A percentile compares a stretch with the other conserved stretches of the same genome.
Conservation (phyloP, 2,797 vertebrate species). For the Pseudomugil gertrudae region DNA sequence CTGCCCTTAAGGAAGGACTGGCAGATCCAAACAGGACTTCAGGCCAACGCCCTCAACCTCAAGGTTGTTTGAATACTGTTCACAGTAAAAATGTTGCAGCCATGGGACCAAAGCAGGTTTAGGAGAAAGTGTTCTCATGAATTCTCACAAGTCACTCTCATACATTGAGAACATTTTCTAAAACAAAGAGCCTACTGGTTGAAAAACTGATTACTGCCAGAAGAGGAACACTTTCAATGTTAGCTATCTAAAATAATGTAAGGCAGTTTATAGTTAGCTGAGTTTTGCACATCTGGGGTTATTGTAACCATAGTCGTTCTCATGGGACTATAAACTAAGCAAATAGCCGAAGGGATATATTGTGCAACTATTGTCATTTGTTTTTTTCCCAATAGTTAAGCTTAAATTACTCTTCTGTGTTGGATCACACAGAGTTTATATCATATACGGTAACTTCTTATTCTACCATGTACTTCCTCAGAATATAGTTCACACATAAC, state of each 20-base stretch:
- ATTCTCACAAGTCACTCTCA: slow-evolving; percentile 4
- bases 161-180: slow-evolving; percentile 57
- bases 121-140: slow-evolving; percentile 72
- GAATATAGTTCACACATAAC: neutral
- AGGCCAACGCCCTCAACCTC: slow-evolving; percentile 91
- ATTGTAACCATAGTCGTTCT: neutral
- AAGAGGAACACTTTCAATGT: neutral
- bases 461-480: neutral
- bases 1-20: slow-evolving; percentile 87
- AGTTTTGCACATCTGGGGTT: neutral
- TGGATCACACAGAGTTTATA: neutral
- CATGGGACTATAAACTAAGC: neutral
- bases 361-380: neutral
- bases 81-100: slow-evolving; percentile 85
- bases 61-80: slow-evolving; percentile 98
- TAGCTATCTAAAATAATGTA: neutral
- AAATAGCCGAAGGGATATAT: neutral
- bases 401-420: neutral
- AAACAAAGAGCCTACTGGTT: slow-evolving; percentile 6
- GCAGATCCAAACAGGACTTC: slow-evolving; percentile 89
- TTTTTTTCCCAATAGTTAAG: neutral
- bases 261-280: neutral
- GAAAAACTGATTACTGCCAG: slow-evolving; percentile 23
- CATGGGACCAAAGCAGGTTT: slow-evolving; percentile 88
- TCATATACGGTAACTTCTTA: neutral